These are phyloP conservation scores for Monoplex corrugatus DNA, from an alignment of 2,888 invertebrate genomes.

Conservation along the genomic window DNA sequence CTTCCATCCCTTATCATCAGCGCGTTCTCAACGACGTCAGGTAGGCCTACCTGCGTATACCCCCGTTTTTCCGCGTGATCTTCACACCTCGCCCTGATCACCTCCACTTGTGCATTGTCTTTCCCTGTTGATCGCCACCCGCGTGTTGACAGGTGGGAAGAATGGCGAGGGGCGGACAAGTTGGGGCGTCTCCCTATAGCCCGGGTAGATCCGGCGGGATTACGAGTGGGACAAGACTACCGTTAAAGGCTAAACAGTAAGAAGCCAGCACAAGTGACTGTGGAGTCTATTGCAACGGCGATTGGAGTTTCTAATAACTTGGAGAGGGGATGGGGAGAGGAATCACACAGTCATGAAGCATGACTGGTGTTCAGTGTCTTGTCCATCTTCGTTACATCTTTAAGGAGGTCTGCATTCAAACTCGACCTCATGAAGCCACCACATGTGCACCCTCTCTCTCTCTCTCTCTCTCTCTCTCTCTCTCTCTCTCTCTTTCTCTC, in stretches of 20 bases:
- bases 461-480: no score
- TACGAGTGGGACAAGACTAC: background rate
- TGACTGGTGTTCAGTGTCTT: background rate
- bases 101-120: background rate
- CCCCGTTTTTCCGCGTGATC: background rate
- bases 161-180: slow-evolving; percentile 42
- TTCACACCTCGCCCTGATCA: slow-evolving; percentile 26
- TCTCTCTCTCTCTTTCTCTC: no score
- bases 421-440: no score
- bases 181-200: slow-evolving; percentile 16
- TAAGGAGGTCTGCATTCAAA: no score
- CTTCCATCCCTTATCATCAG: slow-evolving; percentile 18
- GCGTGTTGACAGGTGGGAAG: slow-evolving; percentile 44
- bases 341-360: background rate
- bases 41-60: background rate
- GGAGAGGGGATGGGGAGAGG: background rate
- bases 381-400: background rate
- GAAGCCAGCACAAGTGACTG: no score
- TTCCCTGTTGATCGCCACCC: slow-evolving; percentile 39
- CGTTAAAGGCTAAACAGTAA: no score
- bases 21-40: background rate
- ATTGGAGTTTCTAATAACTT: background rate
- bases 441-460: no score
- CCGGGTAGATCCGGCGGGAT: slow-evolving; percentile 35
- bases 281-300: background rate